These are phyloP conservation scores for Baryphthengus martii DNA, from an alignment of 2,113 vertebrate genomes.

Conservation along the genomic window DNA sequence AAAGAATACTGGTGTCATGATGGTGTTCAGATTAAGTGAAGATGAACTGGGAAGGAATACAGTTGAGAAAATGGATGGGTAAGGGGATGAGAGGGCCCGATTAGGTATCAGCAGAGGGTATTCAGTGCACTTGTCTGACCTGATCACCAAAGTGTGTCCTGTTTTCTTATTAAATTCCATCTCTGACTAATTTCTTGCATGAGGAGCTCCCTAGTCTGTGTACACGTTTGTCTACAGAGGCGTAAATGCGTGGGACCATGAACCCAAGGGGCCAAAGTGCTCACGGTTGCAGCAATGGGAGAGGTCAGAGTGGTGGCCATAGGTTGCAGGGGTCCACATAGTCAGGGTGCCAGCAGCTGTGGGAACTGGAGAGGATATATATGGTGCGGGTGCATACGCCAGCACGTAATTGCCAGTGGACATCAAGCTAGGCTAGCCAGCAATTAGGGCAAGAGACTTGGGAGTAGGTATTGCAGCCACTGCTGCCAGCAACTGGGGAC, in stretches of 20 bases:
- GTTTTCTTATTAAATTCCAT: background rate
- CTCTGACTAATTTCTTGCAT: background rate
- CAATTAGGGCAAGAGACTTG: background rate
- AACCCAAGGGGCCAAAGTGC: background rate
- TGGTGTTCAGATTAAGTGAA: background rate
- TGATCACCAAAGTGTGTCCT: background rate
- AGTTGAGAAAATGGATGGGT: background rate
- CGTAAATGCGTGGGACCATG: accelerated
- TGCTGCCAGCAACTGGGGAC: background rate
- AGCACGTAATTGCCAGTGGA: background rate
- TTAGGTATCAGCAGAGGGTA: accelerated
- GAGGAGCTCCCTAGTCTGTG: background rate
- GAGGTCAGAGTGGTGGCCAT: background rate
- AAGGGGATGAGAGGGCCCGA: background rate
- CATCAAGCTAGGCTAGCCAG: background rate
- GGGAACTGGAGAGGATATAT: background rate
- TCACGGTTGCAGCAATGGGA: background rate
- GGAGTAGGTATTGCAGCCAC: background rate
- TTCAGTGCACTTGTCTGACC: background rate
- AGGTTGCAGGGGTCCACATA: background rate
- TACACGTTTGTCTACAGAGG: accelerated
- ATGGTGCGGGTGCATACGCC: too few species aligned
- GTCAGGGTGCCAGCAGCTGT: background rate
- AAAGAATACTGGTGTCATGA: background rate
- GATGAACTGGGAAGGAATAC: background rate